Evolutionary conservation across 2,113 vertebrate genomes (phyloP).

Genomic region (Hemibates koningsi): DNA sequence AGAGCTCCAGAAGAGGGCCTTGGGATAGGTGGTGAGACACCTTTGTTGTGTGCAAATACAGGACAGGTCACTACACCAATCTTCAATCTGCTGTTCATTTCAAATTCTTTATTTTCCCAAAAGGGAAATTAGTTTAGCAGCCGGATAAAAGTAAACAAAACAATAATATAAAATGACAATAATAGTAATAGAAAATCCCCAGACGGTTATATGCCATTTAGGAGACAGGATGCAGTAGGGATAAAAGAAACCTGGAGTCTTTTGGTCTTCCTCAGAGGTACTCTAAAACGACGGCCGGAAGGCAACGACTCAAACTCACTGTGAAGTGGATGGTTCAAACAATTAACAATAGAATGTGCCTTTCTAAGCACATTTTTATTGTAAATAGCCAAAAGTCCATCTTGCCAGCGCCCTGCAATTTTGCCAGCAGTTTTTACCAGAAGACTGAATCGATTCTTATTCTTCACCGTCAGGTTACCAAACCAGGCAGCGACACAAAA

Average conservation of each 20-base stretch:
- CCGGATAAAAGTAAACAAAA: background rate
- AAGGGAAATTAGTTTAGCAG: background rate
- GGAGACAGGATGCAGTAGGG: background rate
- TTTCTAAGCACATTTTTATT: too few species aligned
- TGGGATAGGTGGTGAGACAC: background rate
- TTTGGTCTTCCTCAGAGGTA: background rate
- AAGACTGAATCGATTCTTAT: too few species aligned
- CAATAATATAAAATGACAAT: background rate
- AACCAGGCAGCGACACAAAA: too few species aligned
- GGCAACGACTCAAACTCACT: rapidly evolving
- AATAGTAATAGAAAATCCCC: background rate
- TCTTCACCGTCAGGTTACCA: too few species aligned
- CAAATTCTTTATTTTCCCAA: background rate
- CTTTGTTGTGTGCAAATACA: background rate
- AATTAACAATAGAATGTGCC: too few species aligned
- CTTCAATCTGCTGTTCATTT: background rate
- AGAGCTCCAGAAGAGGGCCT: background rate
- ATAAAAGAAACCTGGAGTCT: background rate
- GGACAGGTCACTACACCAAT: background rate
- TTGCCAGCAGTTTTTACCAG: too few species aligned
- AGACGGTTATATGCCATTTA: background rate
- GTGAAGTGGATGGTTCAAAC: too few species aligned
- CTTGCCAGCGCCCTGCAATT: too few species aligned
- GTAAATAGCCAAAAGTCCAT: too few species aligned
- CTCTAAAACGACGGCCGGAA: background rate